phyloP scores from a whole-genome alignment of 2,797 vertebrate genomes.

The Ceryle rudis region DNA sequence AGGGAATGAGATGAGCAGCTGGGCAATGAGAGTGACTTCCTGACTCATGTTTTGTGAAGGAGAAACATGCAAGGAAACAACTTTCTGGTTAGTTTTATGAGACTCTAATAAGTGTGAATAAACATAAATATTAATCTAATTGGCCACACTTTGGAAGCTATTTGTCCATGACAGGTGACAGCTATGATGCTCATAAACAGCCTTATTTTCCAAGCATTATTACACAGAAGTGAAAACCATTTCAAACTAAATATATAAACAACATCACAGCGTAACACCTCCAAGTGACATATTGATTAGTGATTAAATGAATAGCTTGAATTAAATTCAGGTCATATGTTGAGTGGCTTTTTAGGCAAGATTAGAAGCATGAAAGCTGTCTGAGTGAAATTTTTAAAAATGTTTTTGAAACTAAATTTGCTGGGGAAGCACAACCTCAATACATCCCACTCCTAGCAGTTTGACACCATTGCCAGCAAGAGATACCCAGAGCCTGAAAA shows the following conservation, averaged over 20 bases:
- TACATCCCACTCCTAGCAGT: background rate
- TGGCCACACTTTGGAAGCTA: background rate
- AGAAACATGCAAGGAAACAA: background rate
- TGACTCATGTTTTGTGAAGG: constrained; percentile 31
- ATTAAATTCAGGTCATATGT: constrained; percentile 6
- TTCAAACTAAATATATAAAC: constrained; percentile 47
- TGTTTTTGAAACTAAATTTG: background rate
- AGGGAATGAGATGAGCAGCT: background rate
- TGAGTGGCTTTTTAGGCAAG: constrained; percentile 1
- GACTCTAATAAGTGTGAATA: constrained; percentile 16
- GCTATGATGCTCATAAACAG: constrained; percentile 27
- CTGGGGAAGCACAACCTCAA: background rate
- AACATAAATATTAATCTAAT: constrained; percentile 44
- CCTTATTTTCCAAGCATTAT: constrained; percentile 22
- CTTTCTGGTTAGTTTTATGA: background rate
- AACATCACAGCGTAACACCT: background rate
- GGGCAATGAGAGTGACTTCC: background rate
- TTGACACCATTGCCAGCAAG: background rate
- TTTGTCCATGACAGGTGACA: constrained; percentile 40
- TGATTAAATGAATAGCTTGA: constrained; percentile 33
- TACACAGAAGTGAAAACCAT: background rate
- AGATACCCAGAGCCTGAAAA: background rate
- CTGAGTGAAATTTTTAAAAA: background rate
- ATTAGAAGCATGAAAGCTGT: background rate
- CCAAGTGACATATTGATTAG: constrained; percentile 47